These are phyloP conservation scores for Epirrita christyi DNA, from an alignment of 2,888 invertebrate genomes.

Conservation along the genomic window DNA sequence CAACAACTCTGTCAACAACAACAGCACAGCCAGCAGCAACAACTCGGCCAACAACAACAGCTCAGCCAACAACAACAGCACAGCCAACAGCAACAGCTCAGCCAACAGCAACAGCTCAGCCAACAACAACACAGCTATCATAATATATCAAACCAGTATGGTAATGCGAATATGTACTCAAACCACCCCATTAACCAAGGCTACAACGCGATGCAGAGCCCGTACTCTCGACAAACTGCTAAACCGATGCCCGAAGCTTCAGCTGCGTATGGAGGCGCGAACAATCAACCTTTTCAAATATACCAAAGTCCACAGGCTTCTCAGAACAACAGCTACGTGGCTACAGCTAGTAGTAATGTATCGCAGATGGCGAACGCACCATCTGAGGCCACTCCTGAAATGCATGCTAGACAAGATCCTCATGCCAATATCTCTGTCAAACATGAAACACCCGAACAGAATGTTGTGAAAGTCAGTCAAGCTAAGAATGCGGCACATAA, in stretches of 20 bases:
- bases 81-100: conserved; percentile 51
- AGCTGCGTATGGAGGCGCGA: conserved; percentile 54
- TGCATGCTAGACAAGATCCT: conserved; percentile 55
- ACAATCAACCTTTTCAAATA: conserved; percentile 68
- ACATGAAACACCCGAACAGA: conserved; percentile 57
- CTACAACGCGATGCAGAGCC: conserved; percentile 65
- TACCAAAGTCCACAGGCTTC: conserved; percentile 74
- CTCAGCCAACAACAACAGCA: conserved; percentile 52
- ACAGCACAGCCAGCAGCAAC: conserved; percentile 57
- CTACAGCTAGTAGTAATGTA: conserved; percentile 47
- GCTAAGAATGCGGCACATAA: conserved; percentile 61
- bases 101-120: conserved; percentile 57
- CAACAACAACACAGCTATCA: conserved; percentile 55
- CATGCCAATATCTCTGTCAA: conserved; percentile 44
- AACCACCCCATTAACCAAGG: conserved; percentile 61
- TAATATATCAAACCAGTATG: conserved; percentile 66
- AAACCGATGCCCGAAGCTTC: conserved; percentile 62
- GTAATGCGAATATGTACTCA: conserved; percentile 61
- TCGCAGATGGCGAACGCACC: conserved; percentile 48
- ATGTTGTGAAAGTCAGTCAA: conserved; percentile 50
- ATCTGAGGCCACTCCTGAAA: conserved; percentile 53
- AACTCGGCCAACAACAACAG: conserved; percentile 57
- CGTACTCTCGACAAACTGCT: conserved; percentile 62
- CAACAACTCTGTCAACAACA: conserved; percentile 57
- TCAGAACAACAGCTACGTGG: conserved; percentile 56